Evolutionary conservation across 2,888 invertebrate genomes (phyloP).

Genomic region (Caenorhabditis macrosperma): DNA sequence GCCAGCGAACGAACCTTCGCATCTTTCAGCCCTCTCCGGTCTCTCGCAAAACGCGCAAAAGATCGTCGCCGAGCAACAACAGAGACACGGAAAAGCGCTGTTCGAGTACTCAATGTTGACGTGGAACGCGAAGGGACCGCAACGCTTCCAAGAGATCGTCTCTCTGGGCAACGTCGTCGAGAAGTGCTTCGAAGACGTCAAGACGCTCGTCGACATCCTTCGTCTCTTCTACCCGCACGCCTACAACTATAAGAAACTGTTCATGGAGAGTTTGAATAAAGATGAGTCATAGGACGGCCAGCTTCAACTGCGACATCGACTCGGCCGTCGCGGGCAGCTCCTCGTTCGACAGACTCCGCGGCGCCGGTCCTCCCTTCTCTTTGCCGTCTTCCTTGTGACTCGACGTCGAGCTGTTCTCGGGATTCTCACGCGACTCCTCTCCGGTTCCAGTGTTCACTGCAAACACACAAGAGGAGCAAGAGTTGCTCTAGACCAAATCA

Average conservation of each 20-base stretch:
- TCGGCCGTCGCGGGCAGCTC: constrained; percentile 33
- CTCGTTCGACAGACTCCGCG: not conserved
- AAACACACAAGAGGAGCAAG: no score
- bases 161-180: constrained; percentile 7
- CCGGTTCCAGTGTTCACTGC: not conserved
- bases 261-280: constrained; percentile 29
- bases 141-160: constrained; percentile 14
- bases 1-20: not conserved
- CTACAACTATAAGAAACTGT: constrained; percentile 29
- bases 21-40: not conserved
- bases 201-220: constrained; percentile 4
- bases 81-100: constrained; percentile 16
- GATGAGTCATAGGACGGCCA: not conserved
- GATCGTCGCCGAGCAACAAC: constrained; percentile 4
- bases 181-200: constrained; percentile 26
- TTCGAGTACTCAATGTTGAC: constrained; percentile 21
- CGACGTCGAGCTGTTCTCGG: not conserved
- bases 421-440: not conserved
- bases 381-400: no score
- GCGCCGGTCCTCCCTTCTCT: no score
- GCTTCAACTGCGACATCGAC: no score
- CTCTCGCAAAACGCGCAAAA: constrained; percentile 8
- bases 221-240: constrained; percentile 1
- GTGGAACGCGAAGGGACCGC: not conserved
- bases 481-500: not conserved